These are phyloP conservation scores for Chelon labrosus DNA, from an alignment of 2,797 vertebrate genomes.

Conservation along the genomic window DNA sequence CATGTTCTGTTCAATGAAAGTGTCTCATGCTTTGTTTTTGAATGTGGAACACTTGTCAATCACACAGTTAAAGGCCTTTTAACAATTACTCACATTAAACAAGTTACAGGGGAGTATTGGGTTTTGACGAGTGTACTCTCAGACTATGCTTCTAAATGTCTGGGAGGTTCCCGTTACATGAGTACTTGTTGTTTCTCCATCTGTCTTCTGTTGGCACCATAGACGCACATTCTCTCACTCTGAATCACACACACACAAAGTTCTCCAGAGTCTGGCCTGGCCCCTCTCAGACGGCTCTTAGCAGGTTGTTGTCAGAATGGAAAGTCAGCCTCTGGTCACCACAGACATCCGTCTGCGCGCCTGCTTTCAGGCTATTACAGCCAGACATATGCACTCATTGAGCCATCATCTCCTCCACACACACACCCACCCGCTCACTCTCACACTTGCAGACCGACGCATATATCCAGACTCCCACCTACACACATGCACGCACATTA, in stretches of 20 bases:
- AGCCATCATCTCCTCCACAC: slow-evolving; percentile 68
- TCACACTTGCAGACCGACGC: not conserved
- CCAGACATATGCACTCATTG: slow-evolving; percentile 72
- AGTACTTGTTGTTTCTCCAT: not conserved
- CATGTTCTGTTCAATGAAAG: no score
- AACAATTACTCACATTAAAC: no score
- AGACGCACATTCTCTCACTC: not conserved
- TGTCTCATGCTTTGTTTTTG: no score
- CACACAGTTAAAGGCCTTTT: no score
- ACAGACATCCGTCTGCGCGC: slow-evolving; percentile 33
- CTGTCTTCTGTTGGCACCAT: not conserved
- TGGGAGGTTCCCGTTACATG: not conserved
- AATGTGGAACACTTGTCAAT: no score
- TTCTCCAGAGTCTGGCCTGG: slow-evolving; percentile 2
- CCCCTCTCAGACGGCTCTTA: slow-evolving; percentile 38
- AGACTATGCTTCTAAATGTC: no score
- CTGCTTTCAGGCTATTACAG: slow-evolving; percentile 60
- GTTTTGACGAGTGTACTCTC: no score
- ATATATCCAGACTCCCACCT: slow-evolving; percentile 39
- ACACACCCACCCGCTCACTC: slow-evolving; percentile 24
- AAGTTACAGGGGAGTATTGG: no score
- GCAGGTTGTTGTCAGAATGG: slow-evolving; percentile 38
- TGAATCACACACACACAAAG: not conserved
- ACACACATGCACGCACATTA: slow-evolving; percentile 29
- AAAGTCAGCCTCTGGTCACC: slow-evolving; percentile 19